Base-by-base conservation (phyloP, 2,888 invertebrate species). In the Lottia scabra region DNA sequence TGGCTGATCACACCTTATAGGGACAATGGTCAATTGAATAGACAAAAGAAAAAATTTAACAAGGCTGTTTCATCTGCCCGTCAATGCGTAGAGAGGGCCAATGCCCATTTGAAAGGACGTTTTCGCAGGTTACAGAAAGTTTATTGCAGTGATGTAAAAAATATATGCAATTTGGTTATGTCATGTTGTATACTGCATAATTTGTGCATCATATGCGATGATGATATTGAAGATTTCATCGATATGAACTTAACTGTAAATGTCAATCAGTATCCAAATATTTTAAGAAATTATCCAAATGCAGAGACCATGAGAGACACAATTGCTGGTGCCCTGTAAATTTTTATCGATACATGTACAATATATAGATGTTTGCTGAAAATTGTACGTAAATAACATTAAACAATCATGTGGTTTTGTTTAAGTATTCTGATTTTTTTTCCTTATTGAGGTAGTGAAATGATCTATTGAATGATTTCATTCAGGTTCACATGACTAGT, bases 221-320 rank as follows among this genome's bases (percentile, higher is more conserved):
- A 73, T 67, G 66, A 73, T 3, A 46, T 73, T 5, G 70, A 73
- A 43, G 66, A 63, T 10, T 73, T 70, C 26, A 65, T 68, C 1
- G 65, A 73, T 43, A 63, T 63, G 16, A 19, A 38, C 43, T 8
- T 5, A 38, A n/a, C 23, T 27, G 4, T 12, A 27, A 30, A 38
- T 27, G 38, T 65, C 6, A n/a, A 30, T 27, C 8, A 30, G 30
- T 30, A 46, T 16, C 46, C 12, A 12, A 46, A 46, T 46, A 46
- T 46, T 46, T 46, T 46, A 12, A 46, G 46, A 16, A 46, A 46
- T 46, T 12, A 46, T 15, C 13, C 12, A 12, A 16, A 12, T 46
- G 46, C 46, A 46, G 46, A 15, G 46, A 16, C 12, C 46, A 15
- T 46, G 12, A 46, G 46, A 16, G 16, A 46, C 46, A n/a, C n/a